Evolutionary conservation across 2,113 vertebrate species (phyloP).

Genomic region (Paraplagusia blochii): DNA sequence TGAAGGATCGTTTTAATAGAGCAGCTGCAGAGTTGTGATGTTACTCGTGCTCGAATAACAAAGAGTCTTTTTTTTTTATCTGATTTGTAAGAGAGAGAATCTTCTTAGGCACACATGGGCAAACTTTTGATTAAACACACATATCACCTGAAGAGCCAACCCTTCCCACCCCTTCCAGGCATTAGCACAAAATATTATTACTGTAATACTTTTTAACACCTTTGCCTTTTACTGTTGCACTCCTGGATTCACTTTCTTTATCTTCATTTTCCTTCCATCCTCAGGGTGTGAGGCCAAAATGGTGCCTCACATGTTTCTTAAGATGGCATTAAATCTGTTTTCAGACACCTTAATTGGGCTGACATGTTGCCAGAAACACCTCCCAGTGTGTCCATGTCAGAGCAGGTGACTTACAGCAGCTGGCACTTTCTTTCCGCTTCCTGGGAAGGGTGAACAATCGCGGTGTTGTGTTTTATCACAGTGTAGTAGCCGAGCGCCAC

Average conservation of each 20-base stretch:
- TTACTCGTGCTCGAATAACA: not conserved
- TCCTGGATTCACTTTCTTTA: slow-evolving; percentile 1
- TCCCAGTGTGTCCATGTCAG: not conserved
- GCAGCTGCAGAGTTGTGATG: not conserved
- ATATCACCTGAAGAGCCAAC: slow-evolving; percentile 17
- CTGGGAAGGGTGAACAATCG: slow-evolving; percentile 24
- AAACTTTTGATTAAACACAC: slow-evolving; percentile 29
- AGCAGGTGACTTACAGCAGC: slow-evolving; percentile 23
- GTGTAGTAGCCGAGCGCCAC: slow-evolving; percentile 28
- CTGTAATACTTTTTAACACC: slow-evolving; percentile 5
- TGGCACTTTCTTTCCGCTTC: slow-evolving; percentile 2
- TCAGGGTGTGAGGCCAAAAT: not conserved
- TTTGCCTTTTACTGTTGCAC: not conserved
- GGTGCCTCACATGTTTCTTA: slow-evolving; percentile 2
- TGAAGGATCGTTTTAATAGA: not conserved
- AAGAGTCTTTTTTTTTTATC: not conserved
- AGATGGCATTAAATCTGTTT: slow-evolving; percentile 13
- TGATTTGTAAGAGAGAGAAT: not conserved
- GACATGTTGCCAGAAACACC: slow-evolving; percentile 2
- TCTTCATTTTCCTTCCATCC: slow-evolving; percentile 8
- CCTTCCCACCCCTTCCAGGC: not conserved
- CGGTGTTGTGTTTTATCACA: slow-evolving; percentile 48
- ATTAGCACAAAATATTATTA: slow-evolving; percentile 7
- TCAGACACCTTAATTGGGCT: slow-evolving; percentile 12
- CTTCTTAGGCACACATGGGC: slow-evolving; percentile 1